phyloP scores from a whole-genome alignment of 2,888 invertebrate species.

The Sphinx pinastri region DNA sequence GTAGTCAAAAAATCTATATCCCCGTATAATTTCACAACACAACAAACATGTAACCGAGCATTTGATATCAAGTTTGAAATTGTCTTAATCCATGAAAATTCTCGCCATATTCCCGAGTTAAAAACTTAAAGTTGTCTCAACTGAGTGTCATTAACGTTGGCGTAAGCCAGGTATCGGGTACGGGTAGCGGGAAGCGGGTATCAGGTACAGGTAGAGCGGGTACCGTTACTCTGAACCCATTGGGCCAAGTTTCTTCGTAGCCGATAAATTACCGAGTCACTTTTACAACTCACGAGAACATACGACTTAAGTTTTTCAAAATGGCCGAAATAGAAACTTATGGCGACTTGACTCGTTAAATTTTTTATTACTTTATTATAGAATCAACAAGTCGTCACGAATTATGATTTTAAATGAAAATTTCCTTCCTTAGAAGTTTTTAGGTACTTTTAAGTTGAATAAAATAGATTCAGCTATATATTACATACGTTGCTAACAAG shows the following conservation, averaged over 20 bases:
- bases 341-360: conserved; percentile 25
- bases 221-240: conserved; percentile 62
- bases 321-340: conserved; percentile 29
- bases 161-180: conserved; percentile 27
- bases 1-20: background rate
- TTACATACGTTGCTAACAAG: no score
- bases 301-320: conserved; percentile 67
- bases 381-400: no score
- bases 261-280: conserved; percentile 81
- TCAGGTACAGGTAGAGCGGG: conserved; percentile 37
- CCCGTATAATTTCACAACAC: background rate
- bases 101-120: conserved; percentile 6
- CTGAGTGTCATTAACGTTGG: conserved; percentile 7
- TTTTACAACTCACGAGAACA: conserved; percentile 78
- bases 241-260: conserved; percentile 69
- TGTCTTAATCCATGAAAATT: background rate
- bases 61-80: conserved; percentile 1
- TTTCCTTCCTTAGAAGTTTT: no score
- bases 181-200: conserved; percentile 63
- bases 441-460: no score
- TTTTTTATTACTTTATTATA: no score
- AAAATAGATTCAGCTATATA: no score
- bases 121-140: conserved; percentile 19
- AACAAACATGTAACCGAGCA: background rate
- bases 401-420: no score